Percentiles rank a stretch among this genome's conserved stretches.
phyloP scores from a whole-genome alignment of 2,113 vertebrate genomes.

The Passer domesticus region DNA sequence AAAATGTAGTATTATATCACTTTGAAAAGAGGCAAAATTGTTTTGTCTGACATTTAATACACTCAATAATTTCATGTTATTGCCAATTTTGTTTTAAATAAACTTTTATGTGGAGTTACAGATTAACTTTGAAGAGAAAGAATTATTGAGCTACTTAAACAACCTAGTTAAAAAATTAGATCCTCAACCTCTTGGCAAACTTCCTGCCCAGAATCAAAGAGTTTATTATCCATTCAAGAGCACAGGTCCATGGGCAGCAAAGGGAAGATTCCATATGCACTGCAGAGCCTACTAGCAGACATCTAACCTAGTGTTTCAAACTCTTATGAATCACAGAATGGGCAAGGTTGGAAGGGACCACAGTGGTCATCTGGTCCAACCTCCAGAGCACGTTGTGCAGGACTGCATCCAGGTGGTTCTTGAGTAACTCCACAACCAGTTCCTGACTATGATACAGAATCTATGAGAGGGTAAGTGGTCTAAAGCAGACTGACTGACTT shows the following conservation, averaged over 20 bases:
- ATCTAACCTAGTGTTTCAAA: not conserved
- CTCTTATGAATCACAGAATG: not conserved
- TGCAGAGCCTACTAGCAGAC: not conserved
- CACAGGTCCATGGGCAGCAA: not conserved
- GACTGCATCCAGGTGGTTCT: not conserved
- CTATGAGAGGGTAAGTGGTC: not conserved
- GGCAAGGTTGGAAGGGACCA: not conserved
- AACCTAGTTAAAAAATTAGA: not conserved
- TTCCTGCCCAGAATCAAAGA: not conserved
- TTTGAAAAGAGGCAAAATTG: not conserved
- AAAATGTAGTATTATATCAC: not conserved
- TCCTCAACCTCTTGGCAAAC: not conserved
- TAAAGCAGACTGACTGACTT: not conserved
- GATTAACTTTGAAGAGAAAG: not conserved
- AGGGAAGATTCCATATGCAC: not conserved
- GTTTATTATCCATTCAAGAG: not conserved
- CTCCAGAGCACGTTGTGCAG: not conserved
- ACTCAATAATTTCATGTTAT: not conserved
- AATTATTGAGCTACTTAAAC: not conserved
- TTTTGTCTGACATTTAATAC: not conserved
- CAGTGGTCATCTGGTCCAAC: not conserved
- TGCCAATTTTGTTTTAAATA: not conserved
- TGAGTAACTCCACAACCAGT: not conserved
- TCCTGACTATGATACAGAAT: not conserved
- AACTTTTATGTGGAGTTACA: not conserved